A percentile compares a stretch with the other conserved stretches of the same genome.
phyloP scores from a whole-genome alignment of 2,113 vertebrate genomes.

The Neolamprologus longior region DNA sequence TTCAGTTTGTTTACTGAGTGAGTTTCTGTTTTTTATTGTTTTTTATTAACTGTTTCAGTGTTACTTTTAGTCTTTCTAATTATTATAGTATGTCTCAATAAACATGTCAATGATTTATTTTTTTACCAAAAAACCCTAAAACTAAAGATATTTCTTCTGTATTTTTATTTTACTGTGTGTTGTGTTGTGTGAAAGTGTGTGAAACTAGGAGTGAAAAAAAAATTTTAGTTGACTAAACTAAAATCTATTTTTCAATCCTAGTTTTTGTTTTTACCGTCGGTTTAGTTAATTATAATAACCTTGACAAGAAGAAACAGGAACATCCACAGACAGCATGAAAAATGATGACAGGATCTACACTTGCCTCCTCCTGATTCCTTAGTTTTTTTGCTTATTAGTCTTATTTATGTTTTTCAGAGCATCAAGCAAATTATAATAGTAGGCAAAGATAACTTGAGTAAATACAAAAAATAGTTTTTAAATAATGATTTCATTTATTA shows the following conservation, averaged over 20 bases:
- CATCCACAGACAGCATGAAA: background rate
- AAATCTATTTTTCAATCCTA: background rate
- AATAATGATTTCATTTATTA: background rate
- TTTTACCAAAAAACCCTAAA: fast-evolving
- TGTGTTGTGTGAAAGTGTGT: background rate
- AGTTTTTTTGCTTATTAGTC: background rate
- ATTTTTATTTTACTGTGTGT: background rate
- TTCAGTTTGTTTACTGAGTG: background rate
- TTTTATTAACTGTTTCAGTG: background rate
- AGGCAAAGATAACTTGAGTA: background rate
- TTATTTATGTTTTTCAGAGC: background rate
- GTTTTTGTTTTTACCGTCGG: background rate
- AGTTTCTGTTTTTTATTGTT: background rate
- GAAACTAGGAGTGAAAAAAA: background rate
- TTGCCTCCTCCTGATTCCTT: background rate
- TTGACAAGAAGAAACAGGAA: background rate
- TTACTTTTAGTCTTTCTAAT: background rate
- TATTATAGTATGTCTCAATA: background rate
- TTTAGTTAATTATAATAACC: background rate
- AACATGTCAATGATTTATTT: background rate
- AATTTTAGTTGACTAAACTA: background rate
- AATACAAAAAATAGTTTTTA: background rate
- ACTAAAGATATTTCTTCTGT: background rate
- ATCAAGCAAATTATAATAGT: background rate
- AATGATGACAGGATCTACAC: background rate